Evolutionary conservation across 2,113 vertebrate genomes (phyloP).

Genomic region (Chionomys nivalis): DNA sequence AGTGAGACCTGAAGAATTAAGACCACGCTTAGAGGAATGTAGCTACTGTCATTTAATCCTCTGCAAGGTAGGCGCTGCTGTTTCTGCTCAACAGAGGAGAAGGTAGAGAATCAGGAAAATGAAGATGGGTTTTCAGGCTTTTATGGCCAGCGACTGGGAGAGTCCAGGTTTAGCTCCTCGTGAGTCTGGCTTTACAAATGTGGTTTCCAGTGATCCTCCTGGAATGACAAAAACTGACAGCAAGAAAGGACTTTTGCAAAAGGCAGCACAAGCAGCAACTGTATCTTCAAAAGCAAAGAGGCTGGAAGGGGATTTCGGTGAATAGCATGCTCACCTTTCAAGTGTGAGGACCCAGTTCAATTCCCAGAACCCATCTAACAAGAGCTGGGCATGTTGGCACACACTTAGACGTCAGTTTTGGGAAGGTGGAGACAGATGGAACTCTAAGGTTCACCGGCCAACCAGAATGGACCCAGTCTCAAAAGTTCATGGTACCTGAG

Average conservation of each 20-base stretch:
- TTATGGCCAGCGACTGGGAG: neutral
- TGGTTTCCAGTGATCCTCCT: neutral
- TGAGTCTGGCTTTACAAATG: neutral
- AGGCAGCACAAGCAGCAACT: neutral
- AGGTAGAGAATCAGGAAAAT: neutral
- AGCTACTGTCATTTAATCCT: neutral
- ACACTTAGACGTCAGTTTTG: neutral
- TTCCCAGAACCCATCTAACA: neutral
- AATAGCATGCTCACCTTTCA: neutral
- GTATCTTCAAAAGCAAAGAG: neutral
- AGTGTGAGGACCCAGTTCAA: neutral
- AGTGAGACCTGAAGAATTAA: neutral
- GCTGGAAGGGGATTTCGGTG: neutral
- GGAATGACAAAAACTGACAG: neutral
- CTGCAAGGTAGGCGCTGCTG: neutral
- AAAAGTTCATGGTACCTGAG: neutral
- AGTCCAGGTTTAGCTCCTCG: neutral
- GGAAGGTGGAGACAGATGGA: neutral
- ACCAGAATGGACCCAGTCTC: neutral
- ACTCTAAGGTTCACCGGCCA: neutral
- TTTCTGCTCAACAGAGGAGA: neutral
- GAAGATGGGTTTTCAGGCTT: neutral
- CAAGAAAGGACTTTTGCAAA: neutral
- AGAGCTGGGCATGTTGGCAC: neutral
- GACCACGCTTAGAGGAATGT: rapidly evolving